Percentiles rank a stretch among this genome's conserved stretches.
Conservation (phyloP, 2,888 invertebrate species). For the Auanema freiburgensis region DNA sequence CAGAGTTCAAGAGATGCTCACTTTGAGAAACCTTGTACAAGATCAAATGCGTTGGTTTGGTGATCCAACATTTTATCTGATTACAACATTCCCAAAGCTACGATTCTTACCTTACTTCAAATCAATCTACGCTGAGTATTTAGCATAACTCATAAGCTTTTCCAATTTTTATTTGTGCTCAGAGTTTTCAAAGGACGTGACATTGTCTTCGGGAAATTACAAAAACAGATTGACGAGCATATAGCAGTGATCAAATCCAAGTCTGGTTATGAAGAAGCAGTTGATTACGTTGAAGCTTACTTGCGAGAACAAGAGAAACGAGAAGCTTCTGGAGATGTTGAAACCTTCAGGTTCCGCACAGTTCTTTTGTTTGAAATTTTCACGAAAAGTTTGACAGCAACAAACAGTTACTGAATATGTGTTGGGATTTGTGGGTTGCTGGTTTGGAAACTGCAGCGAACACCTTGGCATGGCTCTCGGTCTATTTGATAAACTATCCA, state of each 20-base stretch:
- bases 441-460: conserved; percentile 47
- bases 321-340: conserved; percentile 23
- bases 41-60: conserved; percentile 16
- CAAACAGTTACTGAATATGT: conserved; percentile 26
- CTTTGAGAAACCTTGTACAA: conserved; percentile 23
- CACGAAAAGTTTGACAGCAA: background rate
- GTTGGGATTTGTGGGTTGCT: conserved; percentile 46
- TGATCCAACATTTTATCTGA: conserved; percentile 6
- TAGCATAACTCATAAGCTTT: background rate
- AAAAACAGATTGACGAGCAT: too few relatives aligned
- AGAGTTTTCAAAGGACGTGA: too few relatives aligned
- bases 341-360: conserved; percentile 22
- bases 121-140: conserved; percentile 11
- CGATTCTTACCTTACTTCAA: conserved; percentile 13
- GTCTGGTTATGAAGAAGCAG: conserved; percentile 8
- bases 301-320: conserved; percentile 31
- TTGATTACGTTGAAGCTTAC: conserved; percentile 35
- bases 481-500: conserved; percentile 30
- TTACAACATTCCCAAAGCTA: conserved; percentile 23
- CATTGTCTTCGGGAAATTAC: too few relatives aligned
- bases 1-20: conserved; percentile 22
- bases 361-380: background rate
- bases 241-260: too few relatives aligned
- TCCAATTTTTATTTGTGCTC: too few relatives aligned
- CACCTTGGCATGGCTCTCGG: conserved; percentile 32